Conservation (phyloP, 2,888 invertebrate species). For the Luperina nickerlii region DNA sequence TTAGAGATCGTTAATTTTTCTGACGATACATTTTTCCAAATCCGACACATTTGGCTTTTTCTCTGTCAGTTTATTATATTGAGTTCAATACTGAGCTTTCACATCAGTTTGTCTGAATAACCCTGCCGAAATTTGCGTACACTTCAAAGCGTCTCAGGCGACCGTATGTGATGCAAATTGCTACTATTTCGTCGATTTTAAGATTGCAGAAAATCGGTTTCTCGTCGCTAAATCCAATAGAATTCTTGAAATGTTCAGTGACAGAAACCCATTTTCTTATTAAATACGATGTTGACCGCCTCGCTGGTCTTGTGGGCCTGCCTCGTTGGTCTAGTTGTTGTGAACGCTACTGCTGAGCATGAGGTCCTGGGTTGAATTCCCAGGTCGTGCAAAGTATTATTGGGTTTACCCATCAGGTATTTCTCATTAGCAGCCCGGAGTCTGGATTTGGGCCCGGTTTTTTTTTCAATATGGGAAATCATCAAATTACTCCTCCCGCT, state of each 20-base stretch:
- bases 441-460: background rate
- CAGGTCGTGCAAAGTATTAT: background rate
- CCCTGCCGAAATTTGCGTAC: background rate
- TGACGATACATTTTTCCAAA: background rate
- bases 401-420: background rate
- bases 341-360: background rate
- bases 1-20: background rate
- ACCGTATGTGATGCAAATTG: background rate
- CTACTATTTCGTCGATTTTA: background rate
- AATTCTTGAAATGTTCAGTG: background rate
- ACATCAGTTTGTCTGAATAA: too few relatives aligned
- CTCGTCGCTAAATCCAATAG: too few relatives aligned
- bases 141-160: background rate
- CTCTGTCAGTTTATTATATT: background rate
- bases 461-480: too few relatives aligned
- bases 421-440: background rate
- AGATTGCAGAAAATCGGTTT: too few relatives aligned
- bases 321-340: background rate
- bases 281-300: background rate
- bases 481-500: too few relatives aligned
- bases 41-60: background rate
- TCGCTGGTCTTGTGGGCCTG: background rate
- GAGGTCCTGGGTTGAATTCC: background rate
- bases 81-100: background rate
- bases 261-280: background rate